Percentiles rank a stretch among this genome's conserved stretches.
phyloP scores from a whole-genome alignment of 2,888 invertebrate species.

The Fabriciana adippe region DNA sequence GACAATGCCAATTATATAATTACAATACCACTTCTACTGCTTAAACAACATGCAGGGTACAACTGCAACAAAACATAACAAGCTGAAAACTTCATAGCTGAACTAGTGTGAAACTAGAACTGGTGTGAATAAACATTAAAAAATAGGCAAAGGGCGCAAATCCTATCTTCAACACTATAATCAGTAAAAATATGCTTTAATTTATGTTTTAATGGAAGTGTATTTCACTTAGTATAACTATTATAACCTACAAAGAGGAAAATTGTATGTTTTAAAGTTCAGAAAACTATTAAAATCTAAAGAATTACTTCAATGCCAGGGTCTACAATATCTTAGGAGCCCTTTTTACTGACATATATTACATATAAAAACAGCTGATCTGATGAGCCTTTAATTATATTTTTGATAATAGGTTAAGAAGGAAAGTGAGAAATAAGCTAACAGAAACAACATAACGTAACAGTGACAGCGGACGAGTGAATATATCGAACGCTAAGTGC shows the following conservation, averaged over 20 bases:
- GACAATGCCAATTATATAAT: constrained; percentile 76
- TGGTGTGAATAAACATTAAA: constrained; percentile 1
- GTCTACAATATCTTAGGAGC: background rate
- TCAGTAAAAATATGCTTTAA: background rate
- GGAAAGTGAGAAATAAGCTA: constrained; percentile 16
- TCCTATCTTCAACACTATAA: background rate
- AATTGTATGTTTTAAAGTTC: background rate
- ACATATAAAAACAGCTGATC: constrained; percentile 23
- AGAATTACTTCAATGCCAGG: too few species aligned
- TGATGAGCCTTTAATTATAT: constrained; percentile 6
- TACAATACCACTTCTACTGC: constrained; percentile 76
- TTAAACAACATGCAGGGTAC: constrained; percentile 82
- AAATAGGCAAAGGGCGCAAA: background rate
- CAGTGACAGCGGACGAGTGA: constrained; percentile 10
- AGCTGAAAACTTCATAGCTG: constrained; percentile 49
- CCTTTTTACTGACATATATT: background rate
- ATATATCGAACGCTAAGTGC: constrained; percentile 38
- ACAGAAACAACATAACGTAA: constrained; percentile 23
- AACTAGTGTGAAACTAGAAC: too few species aligned
- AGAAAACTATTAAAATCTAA: too few species aligned
- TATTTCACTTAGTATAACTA: background rate
- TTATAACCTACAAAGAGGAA: constrained; percentile 11
- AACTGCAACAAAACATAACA: constrained; percentile 83
- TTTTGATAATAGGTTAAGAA: constrained; percentile 26
- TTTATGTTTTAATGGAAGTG: background rate